Conservation (phyloP, 2,888 invertebrate genomes). For the Hymenopus coronatus region DNA sequence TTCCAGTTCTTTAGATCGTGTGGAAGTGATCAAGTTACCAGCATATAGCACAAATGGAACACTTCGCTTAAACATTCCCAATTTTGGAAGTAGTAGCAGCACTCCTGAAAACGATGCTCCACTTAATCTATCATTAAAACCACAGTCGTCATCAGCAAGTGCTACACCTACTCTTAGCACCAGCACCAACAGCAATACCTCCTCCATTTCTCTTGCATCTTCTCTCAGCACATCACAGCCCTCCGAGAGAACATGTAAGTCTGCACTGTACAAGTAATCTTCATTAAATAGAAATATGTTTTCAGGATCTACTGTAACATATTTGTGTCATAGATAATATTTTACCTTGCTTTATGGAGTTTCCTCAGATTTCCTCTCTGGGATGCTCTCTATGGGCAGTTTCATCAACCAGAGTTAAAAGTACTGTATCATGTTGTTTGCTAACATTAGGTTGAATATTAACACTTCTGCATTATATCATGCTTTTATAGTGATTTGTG, state of each 20-base stretch:
- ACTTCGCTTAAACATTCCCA: slow-evolving; percentile 33
- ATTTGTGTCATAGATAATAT: too few species aligned
- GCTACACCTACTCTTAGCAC: slow-evolving; percentile 14
- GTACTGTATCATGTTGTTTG: too few species aligned
- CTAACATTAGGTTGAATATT: too few species aligned
- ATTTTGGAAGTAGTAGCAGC: slow-evolving; percentile 40
- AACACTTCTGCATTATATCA: too few species aligned
- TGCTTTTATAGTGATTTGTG: too few species aligned
- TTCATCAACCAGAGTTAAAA: too few species aligned
- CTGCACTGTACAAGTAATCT: neutral
- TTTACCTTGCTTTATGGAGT: too few species aligned
- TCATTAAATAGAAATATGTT: too few species aligned
- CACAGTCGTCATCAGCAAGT: slow-evolving; percentile 22
- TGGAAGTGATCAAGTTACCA: slow-evolving; percentile 79
- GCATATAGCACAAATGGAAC: slow-evolving; percentile 53
- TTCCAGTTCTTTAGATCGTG: slow-evolving; percentile 55
- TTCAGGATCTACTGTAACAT: too few species aligned
- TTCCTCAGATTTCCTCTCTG: too few species aligned
- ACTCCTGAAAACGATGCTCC: slow-evolving; percentile 67
- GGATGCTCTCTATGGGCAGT: too few species aligned
- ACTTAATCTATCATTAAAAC: slow-evolving; percentile 79
- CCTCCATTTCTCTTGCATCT: slow-evolving; percentile 9
- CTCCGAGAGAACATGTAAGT: slow-evolving; percentile 18
- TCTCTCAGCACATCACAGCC: slow-evolving; percentile 7
- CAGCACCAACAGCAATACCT: slow-evolving; percentile 30